Percentiles rank a stretch among this genome's conserved stretches.
Conservation (phyloP, 2,888 invertebrate species). For the Aproaerema taeniolella region DNA sequence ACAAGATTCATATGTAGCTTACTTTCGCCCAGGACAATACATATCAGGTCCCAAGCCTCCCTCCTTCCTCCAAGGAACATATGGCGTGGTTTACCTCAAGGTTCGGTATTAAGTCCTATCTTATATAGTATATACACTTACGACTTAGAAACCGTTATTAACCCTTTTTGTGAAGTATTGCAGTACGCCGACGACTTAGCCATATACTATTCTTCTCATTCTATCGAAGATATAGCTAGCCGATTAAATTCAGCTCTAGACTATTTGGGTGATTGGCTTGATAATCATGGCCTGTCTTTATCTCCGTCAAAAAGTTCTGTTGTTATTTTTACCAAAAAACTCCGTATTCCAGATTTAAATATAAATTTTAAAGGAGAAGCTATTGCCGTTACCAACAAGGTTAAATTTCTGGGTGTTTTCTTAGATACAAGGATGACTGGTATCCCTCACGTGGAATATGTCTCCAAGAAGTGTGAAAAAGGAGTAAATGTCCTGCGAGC, state of each 20-base stretch:
- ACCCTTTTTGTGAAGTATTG: constrained; percentile 13
- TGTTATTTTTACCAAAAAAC: constrained; percentile 18
- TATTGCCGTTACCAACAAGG: not conserved
- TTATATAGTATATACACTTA: not conserved
- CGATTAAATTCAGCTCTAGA: constrained; percentile 8
- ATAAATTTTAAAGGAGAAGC: not conserved
- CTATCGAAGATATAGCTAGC: not conserved
- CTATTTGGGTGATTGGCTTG: constrained; percentile 7
- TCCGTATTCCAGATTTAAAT: constrained; percentile 9
- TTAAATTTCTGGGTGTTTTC: constrained; percentile 21
- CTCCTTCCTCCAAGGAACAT: constrained; percentile 12
- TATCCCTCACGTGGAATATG: constrained; percentile 13
- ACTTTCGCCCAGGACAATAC: constrained; percentile 14
- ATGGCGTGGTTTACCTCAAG: constrained; percentile 26
- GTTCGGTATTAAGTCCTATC: constrained; percentile 4
- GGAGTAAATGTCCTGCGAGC: constrained; percentile 17
- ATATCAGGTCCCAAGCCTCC: constrained; percentile 6
- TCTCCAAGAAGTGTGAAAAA: constrained; percentile 19
- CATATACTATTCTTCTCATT: constrained; percentile 11
- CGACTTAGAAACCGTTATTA: not conserved
- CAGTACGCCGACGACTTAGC: constrained; percentile 28
- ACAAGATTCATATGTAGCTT: constrained; percentile 18
- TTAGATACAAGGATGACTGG: constrained; percentile 18
- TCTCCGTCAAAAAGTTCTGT: constrained; percentile 16
- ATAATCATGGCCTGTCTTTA: constrained; percentile 16